Evolutionary conservation across 2,797 vertebrate species (phyloP).

Genomic region (Tangara arthus): DNA sequence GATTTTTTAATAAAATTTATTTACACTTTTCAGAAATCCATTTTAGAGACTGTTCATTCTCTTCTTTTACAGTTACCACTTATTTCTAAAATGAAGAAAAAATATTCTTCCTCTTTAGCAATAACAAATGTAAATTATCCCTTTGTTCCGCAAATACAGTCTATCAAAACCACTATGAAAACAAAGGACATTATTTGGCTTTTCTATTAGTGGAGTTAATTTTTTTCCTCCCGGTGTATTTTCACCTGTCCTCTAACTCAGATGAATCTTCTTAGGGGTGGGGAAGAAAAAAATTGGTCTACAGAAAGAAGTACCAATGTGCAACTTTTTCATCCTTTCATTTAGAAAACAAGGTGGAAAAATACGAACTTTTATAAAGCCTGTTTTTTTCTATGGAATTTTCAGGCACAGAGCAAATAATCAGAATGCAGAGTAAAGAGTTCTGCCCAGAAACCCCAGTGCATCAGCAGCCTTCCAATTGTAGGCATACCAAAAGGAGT

Average conservation of each 20-base stretch:
- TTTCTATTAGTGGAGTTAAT: not conserved
- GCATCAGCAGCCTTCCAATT: conserved; percentile 26
- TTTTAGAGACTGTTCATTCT: not conserved
- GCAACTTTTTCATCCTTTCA: not conserved
- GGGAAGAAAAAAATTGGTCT: not conserved
- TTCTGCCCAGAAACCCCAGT: not conserved
- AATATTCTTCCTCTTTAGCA: not conserved
- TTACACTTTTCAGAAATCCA: not conserved
- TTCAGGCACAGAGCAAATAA: not conserved
- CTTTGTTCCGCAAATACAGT: not conserved
- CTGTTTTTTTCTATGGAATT: not conserved
- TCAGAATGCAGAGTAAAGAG: not conserved
- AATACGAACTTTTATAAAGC: not conserved
- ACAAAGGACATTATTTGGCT: not conserved
- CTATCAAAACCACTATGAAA: not conserved
- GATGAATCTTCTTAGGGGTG: not conserved
- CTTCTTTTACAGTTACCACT: not conserved
- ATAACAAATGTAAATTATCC: not conserved
- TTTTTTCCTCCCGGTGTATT: not conserved
- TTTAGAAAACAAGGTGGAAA: not conserved
- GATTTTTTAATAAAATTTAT: not conserved
- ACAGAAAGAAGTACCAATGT: not conserved
- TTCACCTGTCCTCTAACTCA: not conserved
- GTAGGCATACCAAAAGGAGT: not conserved
- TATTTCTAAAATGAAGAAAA: not conserved